These are phyloP conservation scores for Otus sunia DNA, from an alignment of 2,113 vertebrate species.

Conservation along the genomic window DNA sequence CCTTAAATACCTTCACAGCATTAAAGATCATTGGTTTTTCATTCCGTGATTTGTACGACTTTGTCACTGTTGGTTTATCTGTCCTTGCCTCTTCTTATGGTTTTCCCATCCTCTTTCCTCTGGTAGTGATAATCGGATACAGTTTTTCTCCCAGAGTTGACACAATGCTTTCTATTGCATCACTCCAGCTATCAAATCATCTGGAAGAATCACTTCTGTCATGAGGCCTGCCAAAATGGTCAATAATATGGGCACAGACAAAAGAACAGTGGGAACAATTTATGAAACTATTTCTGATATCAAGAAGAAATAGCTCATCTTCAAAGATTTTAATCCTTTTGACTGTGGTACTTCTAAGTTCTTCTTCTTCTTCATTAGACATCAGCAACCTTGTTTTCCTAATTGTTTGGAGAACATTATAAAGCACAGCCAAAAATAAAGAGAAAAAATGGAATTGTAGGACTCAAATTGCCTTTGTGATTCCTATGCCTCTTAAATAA, in stretches of 20 bases:
- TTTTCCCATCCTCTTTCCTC: background rate
- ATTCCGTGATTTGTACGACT: background rate
- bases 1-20: background rate
- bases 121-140: background rate
- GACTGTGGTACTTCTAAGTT: background rate
- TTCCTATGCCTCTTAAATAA: background rate
- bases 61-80: background rate
- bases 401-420: background rate
- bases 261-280: background rate
- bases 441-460: background rate
- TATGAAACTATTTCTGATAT: background rate
- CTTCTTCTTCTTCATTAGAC: background rate
- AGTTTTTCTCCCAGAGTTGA: background rate
- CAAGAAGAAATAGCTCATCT: background rate
- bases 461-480: background rate
- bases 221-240: background rate
- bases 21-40: background rate
- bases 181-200: background rate
- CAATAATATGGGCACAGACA: background rate
- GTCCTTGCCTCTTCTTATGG: background rate
- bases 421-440: background rate
- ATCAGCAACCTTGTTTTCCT: background rate
- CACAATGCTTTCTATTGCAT: background rate
- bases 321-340: background rate
- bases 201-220: background rate